Conservation (phyloP, 2,797 vertebrate genomes). For the Cirrhinus molitorella region DNA sequence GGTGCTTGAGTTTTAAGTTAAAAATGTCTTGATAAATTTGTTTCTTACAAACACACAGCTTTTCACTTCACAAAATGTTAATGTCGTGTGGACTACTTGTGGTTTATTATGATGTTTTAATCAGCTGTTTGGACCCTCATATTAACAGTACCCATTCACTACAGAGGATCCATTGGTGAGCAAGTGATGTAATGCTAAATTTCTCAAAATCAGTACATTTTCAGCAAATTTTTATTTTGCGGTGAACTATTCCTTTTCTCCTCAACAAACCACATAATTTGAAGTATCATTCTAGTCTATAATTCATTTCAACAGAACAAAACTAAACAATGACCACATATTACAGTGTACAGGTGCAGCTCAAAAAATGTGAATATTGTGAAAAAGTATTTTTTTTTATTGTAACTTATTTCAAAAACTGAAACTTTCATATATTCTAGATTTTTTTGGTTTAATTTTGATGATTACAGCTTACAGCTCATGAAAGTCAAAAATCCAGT, state of each 20-base stretch:
- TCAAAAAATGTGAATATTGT: too few relatives aligned
- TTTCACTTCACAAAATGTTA: neutral
- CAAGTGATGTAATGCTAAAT: neutral
- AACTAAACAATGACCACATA: too few relatives aligned
- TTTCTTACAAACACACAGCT: neutral
- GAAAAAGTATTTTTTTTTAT: too few relatives aligned
- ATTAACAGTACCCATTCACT: neutral
- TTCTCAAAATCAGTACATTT: neutral
- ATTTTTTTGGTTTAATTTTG: too few relatives aligned
- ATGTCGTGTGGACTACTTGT: neutral
- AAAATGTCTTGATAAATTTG: neutral
- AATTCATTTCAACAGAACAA: neutral
- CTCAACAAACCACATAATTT: neutral
- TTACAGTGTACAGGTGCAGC: too few relatives aligned
- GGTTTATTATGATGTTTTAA: neutral
- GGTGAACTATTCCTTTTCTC: neutral
- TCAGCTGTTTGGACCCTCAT: neutral
- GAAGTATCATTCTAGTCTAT: neutral
- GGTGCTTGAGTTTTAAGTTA: neutral
- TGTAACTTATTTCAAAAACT: too few relatives aligned
- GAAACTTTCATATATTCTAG: too few relatives aligned
- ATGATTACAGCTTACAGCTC: too few relatives aligned
- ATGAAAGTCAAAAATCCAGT: too few relatives aligned
- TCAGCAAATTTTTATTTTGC: too few relatives aligned
- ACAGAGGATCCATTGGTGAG: neutral